Base-by-base conservation (phyloP, 2,888 invertebrate species). In the Cephus pygmeus region DNA sequence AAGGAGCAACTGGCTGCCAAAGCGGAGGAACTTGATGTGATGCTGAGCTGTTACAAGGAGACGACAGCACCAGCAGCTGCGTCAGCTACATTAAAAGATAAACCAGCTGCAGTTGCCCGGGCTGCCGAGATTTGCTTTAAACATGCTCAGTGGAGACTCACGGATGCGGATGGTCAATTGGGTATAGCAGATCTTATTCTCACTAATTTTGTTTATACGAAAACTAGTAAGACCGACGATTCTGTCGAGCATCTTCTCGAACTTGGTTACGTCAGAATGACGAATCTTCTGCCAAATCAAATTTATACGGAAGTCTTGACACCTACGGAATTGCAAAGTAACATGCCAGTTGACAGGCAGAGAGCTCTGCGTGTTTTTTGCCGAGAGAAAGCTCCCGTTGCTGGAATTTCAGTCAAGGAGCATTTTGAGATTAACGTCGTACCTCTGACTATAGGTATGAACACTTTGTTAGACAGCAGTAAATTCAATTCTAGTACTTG, bases 401-500 rank as follows among this genome's bases (percentile, higher is more conserved):
- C 98, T n/a, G 99, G 99, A 3, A 99, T 99, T 85, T 97, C 98
- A 0, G 98, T 99, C 23, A 99, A 99, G 91, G 99, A 99, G 90
- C 98, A 99, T 92, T 98, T 99, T 91, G 99, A 99, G 93, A 98
- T 99, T 83, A 99, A 99, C 92, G 96, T 99, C 73, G 97, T 98
- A 23, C 99, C 99, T 12, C 94, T 99, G 80, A 96, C 96, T 1
- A 97, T 97, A 88, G 96, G 97, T 95, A 88, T 90, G 88, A 81
- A 74, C 9, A 56, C 23, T 56, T 23, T 1, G 9, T 56, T 23
- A 9, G 23, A 56, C 1, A 23, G 6, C 1, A 56, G 23, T 23
- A 0, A 9, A 56, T 2, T 56, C 23, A 23, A 23, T 56, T 6
- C 9, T 56, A 1, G 9, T 56, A 23, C 23, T 56, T 56, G 56